Conservation (phyloP, 1,140 invertebrate genomes). For the Drosophila miranda region DNA sequence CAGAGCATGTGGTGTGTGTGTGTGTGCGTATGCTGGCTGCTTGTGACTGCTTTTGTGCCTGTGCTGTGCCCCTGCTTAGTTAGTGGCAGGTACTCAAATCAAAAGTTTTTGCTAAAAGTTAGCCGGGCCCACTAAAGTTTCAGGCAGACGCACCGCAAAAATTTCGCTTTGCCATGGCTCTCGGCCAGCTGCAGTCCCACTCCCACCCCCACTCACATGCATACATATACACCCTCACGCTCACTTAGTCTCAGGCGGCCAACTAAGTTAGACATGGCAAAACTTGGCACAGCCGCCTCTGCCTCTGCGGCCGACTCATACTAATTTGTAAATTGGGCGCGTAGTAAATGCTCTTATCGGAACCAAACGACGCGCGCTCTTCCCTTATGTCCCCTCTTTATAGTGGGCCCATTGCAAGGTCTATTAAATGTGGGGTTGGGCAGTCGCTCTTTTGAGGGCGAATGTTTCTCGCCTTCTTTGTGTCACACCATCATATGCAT, state of each 20-base stretch:
- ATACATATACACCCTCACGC: slow-evolving; percentile 20
- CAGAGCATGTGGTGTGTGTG: no score
- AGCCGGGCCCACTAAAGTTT: slow-evolving; percentile 74
- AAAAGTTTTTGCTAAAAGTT: slow-evolving; percentile 79
- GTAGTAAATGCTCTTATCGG: slow-evolving; percentile 44
- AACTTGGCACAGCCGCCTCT: slow-evolving; percentile 4
- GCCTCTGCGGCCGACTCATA: background rate
- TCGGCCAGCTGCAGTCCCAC: background rate
- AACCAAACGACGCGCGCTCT: no score
- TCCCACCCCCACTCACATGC: background rate
- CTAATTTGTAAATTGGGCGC: slow-evolving; percentile 20
- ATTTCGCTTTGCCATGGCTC: no score
- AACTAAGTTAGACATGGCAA: slow-evolving; percentile 49
- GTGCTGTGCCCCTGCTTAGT: slow-evolving; percentile 52
- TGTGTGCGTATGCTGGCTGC: slow-evolving; percentile 6
- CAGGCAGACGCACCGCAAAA: slow-evolving; percentile 51
- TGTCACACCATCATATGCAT: background rate
- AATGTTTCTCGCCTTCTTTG: no score
- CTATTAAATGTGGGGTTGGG: no score
- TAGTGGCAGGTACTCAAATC: slow-evolving; percentile 77
- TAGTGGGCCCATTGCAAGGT: slow-evolving; percentile 11
- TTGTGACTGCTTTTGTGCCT: slow-evolving; percentile 24
- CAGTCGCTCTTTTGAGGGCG: no score
- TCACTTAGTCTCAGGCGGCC: slow-evolving; percentile 28
- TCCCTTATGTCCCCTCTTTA: slow-evolving; percentile 19